Evolutionary conservation across 2,113 vertebrate genomes (phyloP).

Genomic region (Heteronetta atricapilla): DNA sequence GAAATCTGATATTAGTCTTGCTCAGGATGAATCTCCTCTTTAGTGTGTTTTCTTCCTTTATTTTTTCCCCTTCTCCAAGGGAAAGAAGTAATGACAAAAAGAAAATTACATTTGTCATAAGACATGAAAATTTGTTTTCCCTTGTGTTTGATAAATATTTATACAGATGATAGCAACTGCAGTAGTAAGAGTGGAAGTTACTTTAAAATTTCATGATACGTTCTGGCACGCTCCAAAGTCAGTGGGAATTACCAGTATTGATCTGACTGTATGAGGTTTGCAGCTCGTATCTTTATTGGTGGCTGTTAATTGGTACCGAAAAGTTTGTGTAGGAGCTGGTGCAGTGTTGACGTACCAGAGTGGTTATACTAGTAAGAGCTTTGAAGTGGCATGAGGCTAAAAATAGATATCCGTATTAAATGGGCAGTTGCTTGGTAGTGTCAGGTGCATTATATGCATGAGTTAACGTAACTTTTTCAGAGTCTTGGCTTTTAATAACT

Average conservation of each 20-base stretch:
- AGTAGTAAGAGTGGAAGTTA: not conserved
- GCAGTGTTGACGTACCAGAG: not conserved
- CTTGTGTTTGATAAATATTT: constrained; percentile 2
- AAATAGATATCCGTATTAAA: not conserved
- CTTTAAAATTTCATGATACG: not conserved
- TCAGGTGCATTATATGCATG: not conserved
- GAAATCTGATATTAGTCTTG: not conserved
- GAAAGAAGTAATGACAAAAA: not conserved
- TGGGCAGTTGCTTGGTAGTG: not conserved
- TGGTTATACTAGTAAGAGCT: not conserved
- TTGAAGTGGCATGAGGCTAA: not conserved
- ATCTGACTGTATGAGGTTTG: not conserved
- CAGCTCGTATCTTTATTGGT: not conserved
- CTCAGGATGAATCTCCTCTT: not conserved
- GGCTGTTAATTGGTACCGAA: not conserved
- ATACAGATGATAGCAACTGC: not conserved
- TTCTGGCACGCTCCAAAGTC: not conserved
- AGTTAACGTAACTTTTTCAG: not conserved
- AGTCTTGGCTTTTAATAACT: not conserved
- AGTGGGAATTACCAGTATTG: not conserved
- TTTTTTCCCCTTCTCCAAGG: not conserved
- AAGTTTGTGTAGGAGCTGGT: not conserved
- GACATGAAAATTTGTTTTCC: not conserved
- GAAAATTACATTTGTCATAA: not conserved
- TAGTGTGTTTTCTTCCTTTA: not conserved